phyloP scores from a whole-genome alignment of 2,888 invertebrate species.

The Phortica okadai region DNA sequence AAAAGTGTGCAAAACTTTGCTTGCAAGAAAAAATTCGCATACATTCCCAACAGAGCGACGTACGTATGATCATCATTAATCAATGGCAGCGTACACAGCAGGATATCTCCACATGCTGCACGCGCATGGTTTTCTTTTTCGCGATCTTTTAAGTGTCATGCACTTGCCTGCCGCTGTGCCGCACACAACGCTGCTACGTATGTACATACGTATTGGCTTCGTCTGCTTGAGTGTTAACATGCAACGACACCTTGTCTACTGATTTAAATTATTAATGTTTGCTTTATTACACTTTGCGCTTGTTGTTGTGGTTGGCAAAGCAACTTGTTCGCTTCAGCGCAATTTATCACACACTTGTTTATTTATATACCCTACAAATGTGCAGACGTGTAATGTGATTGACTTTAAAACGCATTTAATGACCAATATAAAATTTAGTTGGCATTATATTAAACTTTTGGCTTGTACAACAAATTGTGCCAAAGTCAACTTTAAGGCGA shows the following conservation, averaged over 20 bases:
- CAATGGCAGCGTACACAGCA: slow-evolving; percentile 55
- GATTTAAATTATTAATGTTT: slow-evolving; percentile 22
- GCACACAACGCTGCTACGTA: neutral
- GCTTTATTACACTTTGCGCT: neutral
- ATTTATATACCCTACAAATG: neutral
- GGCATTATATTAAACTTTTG: neutral
- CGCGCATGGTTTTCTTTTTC: neutral
- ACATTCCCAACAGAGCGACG: neutral
- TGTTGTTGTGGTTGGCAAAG: neutral
- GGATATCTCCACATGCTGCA: slow-evolving; percentile 34
- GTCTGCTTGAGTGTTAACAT: slow-evolving; percentile 22
- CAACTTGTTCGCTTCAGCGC: neutral
- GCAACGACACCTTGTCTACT: slow-evolving; percentile 27
- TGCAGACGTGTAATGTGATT: neutral
- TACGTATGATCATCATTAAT: slow-evolving; percentile 55
- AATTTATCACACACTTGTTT: neutral
- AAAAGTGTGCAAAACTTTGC: neutral
- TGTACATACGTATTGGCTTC: neutral
- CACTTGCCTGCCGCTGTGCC: slow-evolving; percentile 4
- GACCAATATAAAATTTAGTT: neutral
- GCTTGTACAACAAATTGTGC: too few species aligned
- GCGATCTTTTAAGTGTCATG: neutral
- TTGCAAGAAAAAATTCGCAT: neutral
- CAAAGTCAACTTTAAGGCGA: too few species aligned
- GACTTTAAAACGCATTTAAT: neutral